Base-by-base conservation (phyloP, 2,113 vertebrate species). In the Syngnathus scovelli region DNA sequence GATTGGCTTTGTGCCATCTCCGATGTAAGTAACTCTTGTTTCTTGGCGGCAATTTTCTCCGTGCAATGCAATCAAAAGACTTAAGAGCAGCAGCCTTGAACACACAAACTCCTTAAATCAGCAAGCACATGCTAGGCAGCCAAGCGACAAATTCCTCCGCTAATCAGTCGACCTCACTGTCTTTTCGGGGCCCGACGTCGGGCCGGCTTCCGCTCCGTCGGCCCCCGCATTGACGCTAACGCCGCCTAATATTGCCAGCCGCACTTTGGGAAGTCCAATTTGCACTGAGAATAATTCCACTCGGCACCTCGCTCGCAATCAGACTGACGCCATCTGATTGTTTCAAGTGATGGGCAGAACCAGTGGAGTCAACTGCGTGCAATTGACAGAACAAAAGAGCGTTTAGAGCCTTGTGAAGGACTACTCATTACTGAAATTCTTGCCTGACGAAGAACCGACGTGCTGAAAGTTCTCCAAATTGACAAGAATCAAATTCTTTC, bases 191-290 rank as follows among this genome's bases (percentile, higher is more conserved):
- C 65, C 37, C 60, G 27, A 39, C 77, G 59, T 66, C 12, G 2
- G 64, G 61, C 69, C 71, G 43, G 48, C 61, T 83, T 89, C 76
- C 75, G 56, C 76, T 43, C 68, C 73, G 66, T 71, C 71, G 76
- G 70, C 33, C 77, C 55, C 68, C 39, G 54, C 46, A 44, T 87
- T 62, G 83, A 87, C 73, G 67, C 69, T 88, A 66, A 89, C 82
- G 75, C 72, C 54, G 43, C 66, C 52, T 83, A 86, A 89, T 88
- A 64, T 85, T 77, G 72, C 63, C 79, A 81, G 66, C 74, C 67
- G 48, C 69, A 49, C 67, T 78, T 43, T 48, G 60, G 70, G 64
- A 48, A 67, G 21, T 16, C 68, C 83, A 89, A 84, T 78, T 83
- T 23, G 75, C 83, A 84, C 79, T 58, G 60, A 72, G 67, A 75